These are phyloP conservation scores for Tetrax tetrax DNA, from an alignment of 2,113 vertebrate genomes.

Conservation along the genomic window DNA sequence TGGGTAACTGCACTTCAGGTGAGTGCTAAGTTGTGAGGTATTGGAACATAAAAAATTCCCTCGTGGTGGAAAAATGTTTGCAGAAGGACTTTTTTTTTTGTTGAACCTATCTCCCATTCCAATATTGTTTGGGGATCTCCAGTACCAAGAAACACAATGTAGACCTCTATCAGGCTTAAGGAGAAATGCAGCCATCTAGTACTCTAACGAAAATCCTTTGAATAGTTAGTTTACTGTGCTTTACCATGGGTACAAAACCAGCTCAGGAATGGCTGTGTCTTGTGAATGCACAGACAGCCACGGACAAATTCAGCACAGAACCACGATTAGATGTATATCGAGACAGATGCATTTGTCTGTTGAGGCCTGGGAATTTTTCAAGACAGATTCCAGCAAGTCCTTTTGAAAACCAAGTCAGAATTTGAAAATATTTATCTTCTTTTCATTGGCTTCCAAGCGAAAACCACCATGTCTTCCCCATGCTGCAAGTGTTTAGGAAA, in stretches of 20 bases:
- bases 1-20: neutral
- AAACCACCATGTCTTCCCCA: neutral
- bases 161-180: neutral
- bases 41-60: neutral
- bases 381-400: neutral
- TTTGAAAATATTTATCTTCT: conserved; percentile 5
- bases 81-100: neutral
- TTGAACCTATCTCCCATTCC: neutral
- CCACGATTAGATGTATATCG: neutral
- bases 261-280: neutral
- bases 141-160: neutral
- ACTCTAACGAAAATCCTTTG: neutral
- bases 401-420: neutral
- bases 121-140: neutral
- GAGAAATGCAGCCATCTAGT: neutral
- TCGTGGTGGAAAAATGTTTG: neutral
- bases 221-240: neutral
- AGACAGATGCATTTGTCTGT: neutral
- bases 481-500: conserved; percentile 8
- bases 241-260: neutral
- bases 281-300: neutral
- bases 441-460: conserved; percentile 31
- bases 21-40: neutral
- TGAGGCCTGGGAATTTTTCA: conserved; percentile 38
- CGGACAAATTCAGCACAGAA: neutral